Evolutionary conservation across 2,888 invertebrate genomes (phyloP).

Genomic region (Synanthedon tipuliformis): DNA sequence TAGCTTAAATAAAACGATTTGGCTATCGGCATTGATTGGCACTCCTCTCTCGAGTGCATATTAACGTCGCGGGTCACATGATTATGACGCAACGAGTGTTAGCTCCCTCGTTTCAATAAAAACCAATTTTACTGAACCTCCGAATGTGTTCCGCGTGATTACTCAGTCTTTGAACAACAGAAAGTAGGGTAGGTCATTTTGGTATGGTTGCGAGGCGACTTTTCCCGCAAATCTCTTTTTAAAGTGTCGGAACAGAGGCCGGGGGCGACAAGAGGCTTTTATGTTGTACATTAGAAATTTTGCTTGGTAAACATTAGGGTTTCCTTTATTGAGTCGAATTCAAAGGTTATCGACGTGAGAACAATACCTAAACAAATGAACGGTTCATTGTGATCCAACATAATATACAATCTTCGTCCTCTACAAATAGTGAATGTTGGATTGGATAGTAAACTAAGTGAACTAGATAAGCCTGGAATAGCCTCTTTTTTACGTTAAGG

Average conservation of each 20-base stretch:
- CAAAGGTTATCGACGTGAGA: not conserved
- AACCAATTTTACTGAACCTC: not conserved
- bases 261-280: constrained; percentile 50
- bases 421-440: too few species aligned
- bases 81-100: constrained; percentile 25
- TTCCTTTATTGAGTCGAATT: constrained; percentile 27
- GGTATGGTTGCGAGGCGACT: constrained; percentile 36
- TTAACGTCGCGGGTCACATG: constrained; percentile 29
- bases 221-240: constrained; percentile 45
- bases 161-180: not conserved
- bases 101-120: constrained; percentile 22
- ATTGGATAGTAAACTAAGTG: too few species aligned
- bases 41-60: constrained; percentile 22
- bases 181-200: constrained; percentile 20
- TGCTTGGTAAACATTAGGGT: constrained; percentile 50
- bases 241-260: constrained; percentile 59
- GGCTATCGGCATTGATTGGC: constrained; percentile 30
- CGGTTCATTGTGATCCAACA: too few species aligned
- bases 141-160: constrained; percentile 7
- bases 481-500: too few species aligned
- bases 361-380: too few species aligned
- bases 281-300: constrained; percentile 44
- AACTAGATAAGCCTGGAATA: too few species aligned
- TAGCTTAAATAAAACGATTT: constrained; percentile 15
- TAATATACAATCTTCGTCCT: too few species aligned